These are phyloP conservation scores for Callinectes sapidus DNA, from an alignment of 2,888 invertebrate species.

Conservation along the genomic window DNA sequence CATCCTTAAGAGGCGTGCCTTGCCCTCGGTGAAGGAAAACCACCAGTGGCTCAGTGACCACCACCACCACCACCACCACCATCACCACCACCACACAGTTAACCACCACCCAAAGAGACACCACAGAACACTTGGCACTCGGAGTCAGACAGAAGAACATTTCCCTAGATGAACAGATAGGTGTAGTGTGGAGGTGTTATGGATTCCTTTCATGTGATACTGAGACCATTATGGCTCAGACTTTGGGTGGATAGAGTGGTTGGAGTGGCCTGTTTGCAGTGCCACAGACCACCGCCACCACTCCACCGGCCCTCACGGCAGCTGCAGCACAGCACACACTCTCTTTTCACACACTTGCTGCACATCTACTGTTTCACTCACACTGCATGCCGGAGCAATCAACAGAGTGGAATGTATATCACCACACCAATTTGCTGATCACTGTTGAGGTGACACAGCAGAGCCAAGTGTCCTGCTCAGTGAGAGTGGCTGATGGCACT, in stretches of 20 bases:
- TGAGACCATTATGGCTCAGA: neutral
- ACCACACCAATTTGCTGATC: conserved; percentile 33
- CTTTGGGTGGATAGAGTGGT: conserved; percentile 23
- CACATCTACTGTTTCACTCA: conserved; percentile 57
- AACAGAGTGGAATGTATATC: conserved; percentile 55
- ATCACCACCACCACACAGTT: no score
- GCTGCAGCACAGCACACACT: conserved; percentile 44
- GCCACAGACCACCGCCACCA: conserved; percentile 31
- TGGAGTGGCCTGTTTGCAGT: neutral
- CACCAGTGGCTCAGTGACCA: neutral
- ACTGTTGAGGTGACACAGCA: conserved; percentile 37
- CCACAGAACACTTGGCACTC: neutral
- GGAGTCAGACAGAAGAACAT: neutral
- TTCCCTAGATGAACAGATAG: neutral
- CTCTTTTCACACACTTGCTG: conserved; percentile 25
- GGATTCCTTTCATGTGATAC: neutral
- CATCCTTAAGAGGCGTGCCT: no score
- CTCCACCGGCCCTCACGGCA: conserved; percentile 36
- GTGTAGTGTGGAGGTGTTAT: neutral
- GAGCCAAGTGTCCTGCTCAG: conserved; percentile 33
- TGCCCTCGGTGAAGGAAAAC: no score
- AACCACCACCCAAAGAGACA: neutral
- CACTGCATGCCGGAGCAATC: conserved; percentile 55
- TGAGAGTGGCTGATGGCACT: conserved; percentile 34
- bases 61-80: no score